Conservation (phyloP, 2,888 invertebrate genomes). For the Parnassius smintheus region DNA sequence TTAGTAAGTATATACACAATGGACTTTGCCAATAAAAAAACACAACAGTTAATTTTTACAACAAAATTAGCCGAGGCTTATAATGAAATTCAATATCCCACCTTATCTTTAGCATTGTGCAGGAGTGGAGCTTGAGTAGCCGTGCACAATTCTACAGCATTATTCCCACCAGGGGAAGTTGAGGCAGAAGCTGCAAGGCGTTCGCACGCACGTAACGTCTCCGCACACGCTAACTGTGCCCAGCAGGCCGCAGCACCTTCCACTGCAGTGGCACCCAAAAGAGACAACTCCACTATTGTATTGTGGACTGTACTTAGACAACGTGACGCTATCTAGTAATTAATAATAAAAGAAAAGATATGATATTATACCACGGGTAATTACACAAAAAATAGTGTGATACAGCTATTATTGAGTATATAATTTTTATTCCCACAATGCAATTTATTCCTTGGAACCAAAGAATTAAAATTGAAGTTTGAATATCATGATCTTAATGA, state of each 20-base stretch:
- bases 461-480: no score
- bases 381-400: no score
- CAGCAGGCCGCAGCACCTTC: constrained; percentile 94
- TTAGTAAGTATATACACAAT: no score
- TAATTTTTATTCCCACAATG: no score
- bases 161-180: constrained; percentile 87
- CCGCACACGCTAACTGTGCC: constrained; percentile 95
- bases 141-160: constrained; percentile 84
- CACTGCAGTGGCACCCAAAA: constrained; percentile 89
- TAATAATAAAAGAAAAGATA: background rate
- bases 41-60: no score
- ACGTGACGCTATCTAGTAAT: constrained; percentile 88
- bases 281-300: constrained; percentile 90
- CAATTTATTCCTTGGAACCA: no score
- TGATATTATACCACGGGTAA: no score
- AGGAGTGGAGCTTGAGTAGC: constrained; percentile 90
- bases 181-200: constrained; percentile 83
- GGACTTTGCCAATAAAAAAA: no score
- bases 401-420: no score
- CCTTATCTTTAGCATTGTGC: constrained; percentile 94
- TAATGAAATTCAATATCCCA: constrained; percentile 39
- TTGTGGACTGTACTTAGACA: constrained; percentile 95
- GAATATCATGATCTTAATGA: no score
- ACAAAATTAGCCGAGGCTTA: no score
- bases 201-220: constrained; percentile 92